Base-by-base conservation (phyloP, 2,113 vertebrate species). In the Petroica traversi region DNA sequence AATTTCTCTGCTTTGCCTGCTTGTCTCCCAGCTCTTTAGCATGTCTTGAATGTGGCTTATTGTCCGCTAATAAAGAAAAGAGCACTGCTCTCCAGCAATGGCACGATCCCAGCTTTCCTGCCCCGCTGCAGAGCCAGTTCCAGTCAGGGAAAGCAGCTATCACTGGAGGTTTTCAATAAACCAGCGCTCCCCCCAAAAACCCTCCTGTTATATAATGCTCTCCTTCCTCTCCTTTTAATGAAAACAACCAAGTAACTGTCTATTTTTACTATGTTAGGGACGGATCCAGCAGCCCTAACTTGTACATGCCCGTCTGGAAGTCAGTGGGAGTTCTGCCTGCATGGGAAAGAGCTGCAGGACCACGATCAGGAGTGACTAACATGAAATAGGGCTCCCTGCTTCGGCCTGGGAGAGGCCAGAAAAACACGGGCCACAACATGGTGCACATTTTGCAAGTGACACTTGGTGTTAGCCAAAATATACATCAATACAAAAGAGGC, bases 11-110 rank as follows among this genome's bases (percentile, higher is more conserved):
- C 88, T 87, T 90, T 85, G 82, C 78, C 87, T 96, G 89, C 92
- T 96, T 86, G 82, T 93, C 89, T 90, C 85, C 90, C 72, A 95
- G 14, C 82, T 85, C 93, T 96, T 97, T 93, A 93, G 71, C 82
- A 87, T 93, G 93, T 92, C 89, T 85, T 97, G 96, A 97, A 96
- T 96, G 72, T 88, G 90, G 76, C 63, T 92, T 81, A 95, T 95
- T 97, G 96, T 96, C 89, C 12, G 6, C 54, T 94, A 92, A 96
- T 90, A 93, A 92, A 94, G 84, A 93, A 95, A 95, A 96, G 91
- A 91, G 80, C 3, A 1, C 40, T 91, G 71, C 77, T 89, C 88
- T 96, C 89, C 93, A 93, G 92, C 76, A 85, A 73, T 89, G 88
- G 94, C 85, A 94, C 46, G 78, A 55, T 91, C 92, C 88, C 94